A percentile compares a stretch with the other conserved stretches of the same genome.
Evolutionary conservation across 92 coral and sea anemone genomes (phyloP).

Genomic region (Bergia puertoricense): DNA sequence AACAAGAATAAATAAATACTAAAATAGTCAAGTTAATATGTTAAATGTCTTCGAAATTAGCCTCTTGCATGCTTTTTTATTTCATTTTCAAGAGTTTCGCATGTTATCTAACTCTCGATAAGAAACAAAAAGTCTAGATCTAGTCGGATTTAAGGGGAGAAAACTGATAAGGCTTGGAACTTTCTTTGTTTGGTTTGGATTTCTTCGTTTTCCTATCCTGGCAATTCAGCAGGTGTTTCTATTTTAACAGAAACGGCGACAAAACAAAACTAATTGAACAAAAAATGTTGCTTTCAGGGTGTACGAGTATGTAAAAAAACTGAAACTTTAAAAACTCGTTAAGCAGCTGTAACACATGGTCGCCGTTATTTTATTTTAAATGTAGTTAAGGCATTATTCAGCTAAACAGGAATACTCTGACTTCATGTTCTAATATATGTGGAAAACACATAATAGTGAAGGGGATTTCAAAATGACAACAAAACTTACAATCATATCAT

Average conservation of each 20-base stretch:
- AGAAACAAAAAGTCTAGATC: background rate
- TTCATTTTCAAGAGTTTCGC: constrained; percentile 5
- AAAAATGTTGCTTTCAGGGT: background rate
- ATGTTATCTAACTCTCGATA: background rate
- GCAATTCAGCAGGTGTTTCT: background rate
- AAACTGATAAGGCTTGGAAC: background rate
- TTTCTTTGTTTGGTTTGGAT: background rate
- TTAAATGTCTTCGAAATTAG: background rate
- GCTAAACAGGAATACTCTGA: background rate
- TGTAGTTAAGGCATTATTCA: background rate
- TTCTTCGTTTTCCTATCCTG: background rate
- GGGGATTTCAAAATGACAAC: background rate
- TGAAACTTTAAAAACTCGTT: background rate
- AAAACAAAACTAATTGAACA: background rate
- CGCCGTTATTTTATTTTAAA: too few relatives aligned
- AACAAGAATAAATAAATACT: constrained; percentile 11
- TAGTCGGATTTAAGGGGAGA: background rate
- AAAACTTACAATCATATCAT: background rate
- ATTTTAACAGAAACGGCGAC: background rate
- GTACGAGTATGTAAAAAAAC: background rate
- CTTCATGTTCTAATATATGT: too few relatives aligned
- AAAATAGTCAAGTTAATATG: background rate
- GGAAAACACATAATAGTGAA: background rate
- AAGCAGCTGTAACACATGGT: background rate
- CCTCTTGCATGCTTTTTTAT: background rate